Evolutionary conservation across 2,113 vertebrate species (phyloP), one percentile per base, ranked within the genome.

Genomic region (Microcebus jonahi): DNA sequence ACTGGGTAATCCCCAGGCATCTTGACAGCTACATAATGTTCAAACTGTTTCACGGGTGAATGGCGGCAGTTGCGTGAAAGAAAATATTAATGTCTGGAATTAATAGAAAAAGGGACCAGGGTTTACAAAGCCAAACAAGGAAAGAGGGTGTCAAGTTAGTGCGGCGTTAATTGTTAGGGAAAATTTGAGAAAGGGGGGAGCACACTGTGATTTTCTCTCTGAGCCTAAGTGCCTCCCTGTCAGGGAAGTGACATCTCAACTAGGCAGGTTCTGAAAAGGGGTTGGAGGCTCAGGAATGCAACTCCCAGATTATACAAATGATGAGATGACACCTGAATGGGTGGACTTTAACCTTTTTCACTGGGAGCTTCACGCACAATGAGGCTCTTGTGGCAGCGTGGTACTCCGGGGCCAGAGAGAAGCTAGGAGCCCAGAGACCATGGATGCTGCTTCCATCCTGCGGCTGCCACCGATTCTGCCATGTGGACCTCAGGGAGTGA

Each of bases 21-120:
- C 99, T 98, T 99, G 99, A 99, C 99, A 99, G 99, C 99, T 99
- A 99, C 99, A 99, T 99, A 99, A 99, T 99, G 99, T 99, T 99
- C 99, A 98, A 98, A 98, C 98, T 97, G 98, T 98, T 98, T 99
- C 99, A 99, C 97, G 99, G 99, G 99, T 99, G 99, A 99, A 96
- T 95, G 94, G 98, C 98, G 95, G 99, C 99, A 98, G 98, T 99
- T 94, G 98, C 97, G 96, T 98, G 98, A 98, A 98, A 98, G 98
- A 99, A 99, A 99, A 99, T 99, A 99, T 99, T 99, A 99, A 99
- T 97, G 99, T 98, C 97, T 97, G 98, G 99, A 99, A 99, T 99
- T 99, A 99, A 99, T 97, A 98, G 98, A 96, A 82, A 96, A 98
- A 98, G 97, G 98, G 95, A 91, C 81, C 97, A 34, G 95, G 92